Percentiles rank a stretch among this genome's conserved stretches.
Evolutionary conservation across 2,113 vertebrate genomes (phyloP).

Genomic region (Danio rerio): GRCz12tu NC_133180.1:42251501-42252000

Average conservation of each 20-base stretch:
- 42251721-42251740: constrained; percentile 60
- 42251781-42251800: constrained; percentile 66
- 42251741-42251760: constrained; percentile 66
- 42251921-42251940: constrained; percentile 39
- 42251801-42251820: constrained; percentile 64
- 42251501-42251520: no score
- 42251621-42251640: no score
- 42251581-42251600: no score
- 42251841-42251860: constrained; percentile 52
- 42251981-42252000: not conserved
- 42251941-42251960: not conserved
- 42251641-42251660: no score
- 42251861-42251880: constrained; percentile 55
- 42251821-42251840: constrained; percentile 67
- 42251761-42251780: constrained; percentile 71
- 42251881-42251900: constrained; percentile 56
- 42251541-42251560: no score
- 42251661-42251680: no score
- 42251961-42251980: constrained; percentile 9
- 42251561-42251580: no score
- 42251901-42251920: constrained; percentile 67
- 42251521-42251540: no score
- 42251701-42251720: constrained; percentile 56
- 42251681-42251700: not conserved
- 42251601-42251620: no score